Conservation (phyloP, 2,113 vertebrate genomes). For the Recurvirostra avosetta region DNA sequence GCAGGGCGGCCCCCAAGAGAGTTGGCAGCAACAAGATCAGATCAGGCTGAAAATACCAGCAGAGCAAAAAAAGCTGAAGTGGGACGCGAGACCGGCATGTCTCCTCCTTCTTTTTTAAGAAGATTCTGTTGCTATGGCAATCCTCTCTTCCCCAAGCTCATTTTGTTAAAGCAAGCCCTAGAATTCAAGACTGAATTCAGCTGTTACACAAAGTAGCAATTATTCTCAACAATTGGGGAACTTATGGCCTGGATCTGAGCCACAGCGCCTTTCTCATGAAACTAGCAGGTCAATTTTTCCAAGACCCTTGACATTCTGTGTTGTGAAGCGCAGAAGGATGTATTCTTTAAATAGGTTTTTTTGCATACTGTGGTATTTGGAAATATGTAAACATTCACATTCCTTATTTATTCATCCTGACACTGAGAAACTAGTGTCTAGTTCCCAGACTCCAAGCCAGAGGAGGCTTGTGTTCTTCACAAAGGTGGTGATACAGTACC, state of each 20-base stretch:
- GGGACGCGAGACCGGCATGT: background rate
- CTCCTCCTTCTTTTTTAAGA: slow-evolving; percentile 61
- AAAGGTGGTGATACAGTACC: background rate
- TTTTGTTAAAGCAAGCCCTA: slow-evolving; percentile 69
- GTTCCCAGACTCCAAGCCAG: slow-evolving; percentile 43
- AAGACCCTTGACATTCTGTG: slow-evolving; percentile 48
- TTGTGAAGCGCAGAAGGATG: slow-evolving; percentile 9
- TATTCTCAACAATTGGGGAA: slow-evolving; percentile 68
- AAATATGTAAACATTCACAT: slow-evolving; percentile 47
- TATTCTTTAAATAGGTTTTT: slow-evolving; percentile 39
- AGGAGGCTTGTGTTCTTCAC: background rate
- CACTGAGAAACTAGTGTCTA: slow-evolving; percentile 16
- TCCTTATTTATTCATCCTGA: slow-evolving; percentile 24
- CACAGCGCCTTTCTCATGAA: slow-evolving; percentile 70
- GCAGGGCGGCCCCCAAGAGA: background rate
- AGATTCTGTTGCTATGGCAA: slow-evolving; percentile 69
- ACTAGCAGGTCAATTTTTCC: slow-evolving; percentile 58
- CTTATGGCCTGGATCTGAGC: slow-evolving; percentile 63
- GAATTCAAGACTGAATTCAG: slow-evolving; percentile 68
- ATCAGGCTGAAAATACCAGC: background rate
- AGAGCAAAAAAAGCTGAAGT: background rate
- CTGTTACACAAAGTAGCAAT: slow-evolving; percentile 78
- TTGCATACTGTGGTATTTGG: background rate
- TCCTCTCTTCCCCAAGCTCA: slow-evolving; percentile 48
- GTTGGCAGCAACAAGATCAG: background rate